These are phyloP conservation scores for Mungos mungo DNA, from an alignment of 2,113 vertebrate species.

Conservation along the genomic window DNA sequence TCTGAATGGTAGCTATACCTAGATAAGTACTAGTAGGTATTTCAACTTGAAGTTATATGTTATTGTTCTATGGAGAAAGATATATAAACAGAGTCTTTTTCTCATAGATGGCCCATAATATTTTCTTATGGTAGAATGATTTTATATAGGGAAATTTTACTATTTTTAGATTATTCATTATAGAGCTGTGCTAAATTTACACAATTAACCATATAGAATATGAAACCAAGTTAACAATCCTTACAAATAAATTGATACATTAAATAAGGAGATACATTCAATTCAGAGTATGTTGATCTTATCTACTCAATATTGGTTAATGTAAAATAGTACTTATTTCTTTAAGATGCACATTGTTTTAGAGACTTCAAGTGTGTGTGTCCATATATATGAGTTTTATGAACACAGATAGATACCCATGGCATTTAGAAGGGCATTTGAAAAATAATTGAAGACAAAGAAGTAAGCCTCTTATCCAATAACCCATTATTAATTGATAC, in stretches of 20 bases:
- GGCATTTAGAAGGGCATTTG: background rate
- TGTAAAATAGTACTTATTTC: background rate
- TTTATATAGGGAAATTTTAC: background rate
- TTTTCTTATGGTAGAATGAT: background rate
- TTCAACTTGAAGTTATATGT: background rate
- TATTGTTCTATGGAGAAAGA: background rate
- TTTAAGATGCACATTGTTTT: background rate
- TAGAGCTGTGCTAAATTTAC: background rate
- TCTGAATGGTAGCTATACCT: background rate
- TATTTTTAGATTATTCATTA: background rate
- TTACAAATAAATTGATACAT: background rate
- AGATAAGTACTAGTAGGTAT: background rate
- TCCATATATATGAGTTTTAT: background rate
- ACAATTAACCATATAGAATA: background rate
- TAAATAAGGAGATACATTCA: background rate
- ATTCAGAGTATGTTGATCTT: background rate
- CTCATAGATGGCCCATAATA: background rate
- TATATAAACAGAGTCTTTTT: background rate
- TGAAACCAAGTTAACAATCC: background rate
- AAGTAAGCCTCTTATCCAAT: background rate
- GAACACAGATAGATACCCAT: background rate
- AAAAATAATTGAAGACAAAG: slow-evolving; percentile 10
- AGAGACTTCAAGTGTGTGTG: background rate
- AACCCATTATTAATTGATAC: background rate
- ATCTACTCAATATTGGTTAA: background rate